phyloP scores from a whole-genome alignment of 2,113 vertebrate genomes.

The Microtus montanus region DNA sequence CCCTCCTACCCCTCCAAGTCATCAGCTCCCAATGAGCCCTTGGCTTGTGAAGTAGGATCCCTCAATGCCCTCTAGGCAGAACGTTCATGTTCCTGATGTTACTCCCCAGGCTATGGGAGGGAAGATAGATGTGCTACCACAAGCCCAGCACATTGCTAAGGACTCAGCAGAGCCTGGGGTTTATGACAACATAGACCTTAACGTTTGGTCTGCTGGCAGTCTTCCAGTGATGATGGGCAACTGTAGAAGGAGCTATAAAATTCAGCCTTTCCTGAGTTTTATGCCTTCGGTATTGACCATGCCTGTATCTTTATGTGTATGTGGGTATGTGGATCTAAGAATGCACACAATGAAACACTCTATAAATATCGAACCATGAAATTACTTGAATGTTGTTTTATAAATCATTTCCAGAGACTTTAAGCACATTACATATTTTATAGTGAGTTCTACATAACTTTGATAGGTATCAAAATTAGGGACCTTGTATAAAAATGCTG shows the following conservation, averaged over 20 bases:
- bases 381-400: slow-evolving; percentile 14
- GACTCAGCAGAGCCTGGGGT: slow-evolving; percentile 30
- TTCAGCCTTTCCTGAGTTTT: slow-evolving; percentile 1
- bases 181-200: slow-evolving; percentile 45
- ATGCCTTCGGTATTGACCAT: neutral
- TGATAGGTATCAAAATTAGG: neutral
- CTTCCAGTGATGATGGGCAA: neutral
- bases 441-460: neutral
- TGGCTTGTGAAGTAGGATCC: slow-evolving; percentile 35
- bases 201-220: neutral
- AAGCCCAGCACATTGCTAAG: slow-evolving; percentile 21
- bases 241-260: slow-evolving; percentile 5
- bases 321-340: neutral
- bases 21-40: neutral
- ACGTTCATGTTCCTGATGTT: neutral
- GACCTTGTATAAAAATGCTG: neutral
- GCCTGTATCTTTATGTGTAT: neutral
- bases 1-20: neutral
- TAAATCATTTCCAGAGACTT: neutral
- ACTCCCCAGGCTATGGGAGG: neutral
- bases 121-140: neutral
- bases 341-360: neutral
- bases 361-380: neutral
- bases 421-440: neutral
- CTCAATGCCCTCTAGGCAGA: neutral